These are phyloP conservation scores for Vimba vimba DNA, from an alignment of 2,113 vertebrate genomes.

Conservation along the genomic window DNA sequence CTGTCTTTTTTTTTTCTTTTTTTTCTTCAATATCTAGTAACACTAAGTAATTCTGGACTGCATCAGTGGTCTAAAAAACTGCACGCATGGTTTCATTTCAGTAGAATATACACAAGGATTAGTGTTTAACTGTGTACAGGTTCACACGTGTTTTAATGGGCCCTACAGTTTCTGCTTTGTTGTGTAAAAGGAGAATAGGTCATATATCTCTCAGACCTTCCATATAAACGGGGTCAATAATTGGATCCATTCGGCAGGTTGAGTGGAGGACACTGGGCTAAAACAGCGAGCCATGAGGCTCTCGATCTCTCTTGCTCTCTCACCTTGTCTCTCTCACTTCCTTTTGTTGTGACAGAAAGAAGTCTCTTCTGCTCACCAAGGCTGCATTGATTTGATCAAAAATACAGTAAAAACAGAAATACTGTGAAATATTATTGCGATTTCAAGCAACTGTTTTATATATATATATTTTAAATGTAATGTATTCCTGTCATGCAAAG, in stretches of 20 bases:
- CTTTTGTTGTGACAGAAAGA: not conserved
- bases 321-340: too few species aligned
- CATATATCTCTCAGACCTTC: not conserved
- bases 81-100: not conserved
- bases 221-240: not conserved
- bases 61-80: not conserved
- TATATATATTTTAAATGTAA: too few species aligned
- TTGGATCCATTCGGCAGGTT: not conserved
- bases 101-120: not conserved
- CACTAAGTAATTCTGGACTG: not conserved
- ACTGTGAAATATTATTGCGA: too few species aligned
- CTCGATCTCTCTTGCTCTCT: not conserved
- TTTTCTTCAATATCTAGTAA: not conserved
- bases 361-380: not conserved
- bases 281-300: not conserved
- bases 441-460: too few species aligned
- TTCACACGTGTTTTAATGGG: not conserved
- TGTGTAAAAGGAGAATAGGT: constrained; percentile 1
- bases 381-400: not conserved
- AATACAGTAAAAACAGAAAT: not conserved
- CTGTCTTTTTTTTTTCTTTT: not conserved
- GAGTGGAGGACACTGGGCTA: not conserved
- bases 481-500: not conserved
- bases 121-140: not conserved
- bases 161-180: not conserved